Evolutionary conservation across 1,140 invertebrate genomes (phyloP), one percentile per base, ranked within the genome.

Genomic region (Pseudomyrmex flavicornis): DNA sequence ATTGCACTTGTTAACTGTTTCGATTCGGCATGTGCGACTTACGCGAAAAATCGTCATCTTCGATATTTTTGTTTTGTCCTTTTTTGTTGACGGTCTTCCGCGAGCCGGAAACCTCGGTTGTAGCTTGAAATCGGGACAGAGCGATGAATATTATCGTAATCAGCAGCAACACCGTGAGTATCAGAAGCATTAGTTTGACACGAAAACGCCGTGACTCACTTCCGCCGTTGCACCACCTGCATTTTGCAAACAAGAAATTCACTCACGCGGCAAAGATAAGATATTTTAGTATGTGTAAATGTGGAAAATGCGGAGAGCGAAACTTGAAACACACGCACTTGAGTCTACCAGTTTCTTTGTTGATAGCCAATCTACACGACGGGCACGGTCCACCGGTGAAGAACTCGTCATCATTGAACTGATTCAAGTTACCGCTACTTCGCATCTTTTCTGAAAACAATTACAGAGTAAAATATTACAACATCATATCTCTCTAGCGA

Each of bases 311-410:
- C 13, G 7, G 17, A 8, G 58, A 13, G 17, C 58, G 26, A 15
- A 13, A 74, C 20, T 59, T 62, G 17, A 17, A 35, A 68, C 68
- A 86, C 83, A 86, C 83, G 84, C 84, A 93, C 93, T 93, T 94
- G 61, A 93, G 88, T 89, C 93, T 91, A 70, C 93, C 93, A 17
- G 93, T 90, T 46, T 94, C 93, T 88, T 93, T 93, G 83, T 93
- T 92, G 58, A 94, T 90, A 22, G 93, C 92, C 69, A 94, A 80
- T 85, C 92, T 88, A 68, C 93, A 94, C 58, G 93, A 92, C 4
- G 93, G 90, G 22, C 92, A 93, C 17, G 92, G 89, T 12, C 92
- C 92, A 76, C 87, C 91, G 69, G 88, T 91, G 46, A 89, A 84
- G 35, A 92, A 87, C 22, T 84, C 88, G 74, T 91, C 91, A 63